Base-by-base conservation (phyloP, 2,888 invertebrate genomes). In the Gonocerus acuteangulatus region DNA sequence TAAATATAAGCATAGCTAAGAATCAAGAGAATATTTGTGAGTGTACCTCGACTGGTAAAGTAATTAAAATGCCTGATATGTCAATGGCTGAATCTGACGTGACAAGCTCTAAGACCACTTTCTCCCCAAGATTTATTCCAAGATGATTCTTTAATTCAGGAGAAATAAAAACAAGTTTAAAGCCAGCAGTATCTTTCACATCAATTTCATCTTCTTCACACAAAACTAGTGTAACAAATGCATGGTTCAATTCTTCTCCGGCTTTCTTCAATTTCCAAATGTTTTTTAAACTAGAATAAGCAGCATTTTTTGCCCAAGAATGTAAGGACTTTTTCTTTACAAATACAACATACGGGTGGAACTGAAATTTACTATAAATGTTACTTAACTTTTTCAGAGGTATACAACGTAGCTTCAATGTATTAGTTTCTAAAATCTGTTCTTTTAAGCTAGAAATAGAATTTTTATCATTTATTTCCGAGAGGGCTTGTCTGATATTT, bases 121-220 rank as follows among this genome's bases (percentile, higher is more conserved):
- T 82, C 48, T 76, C 74, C 9, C 85, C 84, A 63, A 78, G 74
- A 42, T 78, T 77, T 62, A 82, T 69, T 66, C 77, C 77, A 48
- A 84, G 74, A 65, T 79, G 78, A 15, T 75, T 70, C 69, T 80
- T 79, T 56, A 85, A 72, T 42, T 77, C 74, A 60, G 78, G 75
- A 49, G 81, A 77, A 62, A 83, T 75, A 60, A 81, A 79, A 21
- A 82, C 73, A 65, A 77, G 76, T 49, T 27, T 49, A n/a, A 34
- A 49, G 18, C 54, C 48, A 34, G 19, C 42, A 16, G 22, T 22
- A 60, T 15, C 9, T 11, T 21, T 48, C 21, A 32, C 34, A 19
- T 34, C 19, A 45, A 45, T 2, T 45, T 18, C 39, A 34, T 32
- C 32, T 16, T 15, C 2, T 27, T 57, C 57, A 23, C 22, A 23